These are phyloP conservation scores for Lynx canadensis DNA, from an alignment of 2,113 vertebrate species.

Conservation along the genomic window DNA sequence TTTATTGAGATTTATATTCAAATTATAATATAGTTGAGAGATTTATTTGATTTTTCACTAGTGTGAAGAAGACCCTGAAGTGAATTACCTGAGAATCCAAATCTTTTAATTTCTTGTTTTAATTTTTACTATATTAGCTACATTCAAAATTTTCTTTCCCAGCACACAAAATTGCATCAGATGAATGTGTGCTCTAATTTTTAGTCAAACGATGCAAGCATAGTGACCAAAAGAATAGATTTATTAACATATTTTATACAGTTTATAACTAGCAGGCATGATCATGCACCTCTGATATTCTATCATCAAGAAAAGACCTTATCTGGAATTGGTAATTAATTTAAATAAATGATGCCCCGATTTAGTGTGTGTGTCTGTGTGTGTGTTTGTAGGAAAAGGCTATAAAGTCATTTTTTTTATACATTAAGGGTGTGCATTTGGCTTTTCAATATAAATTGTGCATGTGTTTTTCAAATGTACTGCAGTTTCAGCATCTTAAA, in stretches of 20 bases:
- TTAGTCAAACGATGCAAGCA: not conserved
- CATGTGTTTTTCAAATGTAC: not conserved
- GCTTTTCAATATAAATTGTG: not conserved
- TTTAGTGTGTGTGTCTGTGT: not conserved
- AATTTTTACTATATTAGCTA: not conserved
- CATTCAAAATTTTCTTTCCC: not conserved
- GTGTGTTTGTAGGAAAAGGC: not conserved
- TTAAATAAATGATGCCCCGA: not conserved
- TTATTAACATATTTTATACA: not conserved
- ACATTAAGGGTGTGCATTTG: not conserved
- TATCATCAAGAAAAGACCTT: not conserved
- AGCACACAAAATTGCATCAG: not conserved
- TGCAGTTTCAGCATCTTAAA: not conserved
- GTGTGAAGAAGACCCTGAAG: not conserved
- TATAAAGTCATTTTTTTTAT: not conserved
- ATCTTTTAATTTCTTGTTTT: not conserved
- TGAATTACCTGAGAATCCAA: not conserved
- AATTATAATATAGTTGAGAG: not conserved
- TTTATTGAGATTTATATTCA: not conserved
- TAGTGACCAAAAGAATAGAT: not conserved
- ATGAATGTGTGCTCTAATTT: not conserved
- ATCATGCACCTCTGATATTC: not conserved
- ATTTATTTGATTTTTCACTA: not conserved
- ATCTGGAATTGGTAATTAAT: not conserved
- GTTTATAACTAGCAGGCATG: not conserved